Evolutionary conservation across 2,797 vertebrate species (phyloP).

Genomic region (Sebastes kiyomatsui): DNA sequence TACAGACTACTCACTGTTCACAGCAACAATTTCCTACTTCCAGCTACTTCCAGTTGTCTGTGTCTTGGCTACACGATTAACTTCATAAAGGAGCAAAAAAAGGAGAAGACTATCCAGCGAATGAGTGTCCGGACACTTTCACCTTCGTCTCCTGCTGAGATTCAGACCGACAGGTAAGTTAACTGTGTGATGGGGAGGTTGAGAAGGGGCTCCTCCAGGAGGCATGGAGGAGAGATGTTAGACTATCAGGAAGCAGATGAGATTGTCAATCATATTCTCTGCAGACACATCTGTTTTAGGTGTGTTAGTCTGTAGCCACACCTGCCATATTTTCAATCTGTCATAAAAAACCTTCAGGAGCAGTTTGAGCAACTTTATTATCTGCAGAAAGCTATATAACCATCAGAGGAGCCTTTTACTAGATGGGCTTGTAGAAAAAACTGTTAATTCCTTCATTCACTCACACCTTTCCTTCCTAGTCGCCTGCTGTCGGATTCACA

Average conservation of each 20-base stretch:
- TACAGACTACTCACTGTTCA: too few species aligned
- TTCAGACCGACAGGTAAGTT: conserved; percentile 22
- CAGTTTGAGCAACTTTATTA: background rate
- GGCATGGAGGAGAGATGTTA: background rate
- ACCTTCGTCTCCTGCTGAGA: conserved; percentile 4
- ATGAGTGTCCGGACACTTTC: background rate
- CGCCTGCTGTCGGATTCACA: background rate
- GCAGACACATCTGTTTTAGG: background rate
- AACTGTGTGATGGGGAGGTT: background rate
- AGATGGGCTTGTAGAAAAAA: background rate
- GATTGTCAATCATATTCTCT: too few species aligned
- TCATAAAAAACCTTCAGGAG: background rate
- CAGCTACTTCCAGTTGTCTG: background rate
- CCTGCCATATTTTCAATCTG: background rate
- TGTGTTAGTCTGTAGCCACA: background rate
- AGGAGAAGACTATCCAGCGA: background rate
- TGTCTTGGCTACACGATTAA: background rate
- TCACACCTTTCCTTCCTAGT: background rate
- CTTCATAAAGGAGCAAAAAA: background rate
- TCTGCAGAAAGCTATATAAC: too few species aligned
- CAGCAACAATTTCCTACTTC: background rate
- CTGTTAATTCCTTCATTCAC: background rate
- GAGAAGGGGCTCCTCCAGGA: background rate
- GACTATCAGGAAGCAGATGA: background rate
- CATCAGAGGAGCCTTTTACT: background rate